phyloP scores from a whole-genome alignment of 2,113 vertebrate species.

The Empidonax alnorum region DNA sequence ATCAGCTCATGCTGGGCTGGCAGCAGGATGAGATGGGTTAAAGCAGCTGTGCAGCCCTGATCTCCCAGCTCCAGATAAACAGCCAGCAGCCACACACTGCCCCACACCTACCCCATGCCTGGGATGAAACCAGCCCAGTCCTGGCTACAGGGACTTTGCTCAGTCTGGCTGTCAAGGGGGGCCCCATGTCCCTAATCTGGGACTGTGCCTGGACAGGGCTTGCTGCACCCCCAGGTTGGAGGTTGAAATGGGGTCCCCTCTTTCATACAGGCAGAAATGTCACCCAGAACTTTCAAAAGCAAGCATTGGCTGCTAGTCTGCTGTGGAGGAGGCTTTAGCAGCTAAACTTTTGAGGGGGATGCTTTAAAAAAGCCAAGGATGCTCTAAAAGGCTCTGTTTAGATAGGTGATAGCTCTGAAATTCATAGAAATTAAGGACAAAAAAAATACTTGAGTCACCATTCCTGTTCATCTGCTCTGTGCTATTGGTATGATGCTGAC shows the following conservation, averaged over 20 bases:
- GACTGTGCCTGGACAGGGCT: not conserved
- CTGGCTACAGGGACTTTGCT: not conserved
- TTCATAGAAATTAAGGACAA: not conserved
- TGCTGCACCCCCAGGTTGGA: rapidly evolving
- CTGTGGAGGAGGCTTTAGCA: not conserved
- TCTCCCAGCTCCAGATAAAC: not conserved
- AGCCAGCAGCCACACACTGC: not conserved
- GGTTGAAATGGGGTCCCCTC: rapidly evolving
- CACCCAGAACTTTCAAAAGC: not conserved
- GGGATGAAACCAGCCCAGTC: not conserved
- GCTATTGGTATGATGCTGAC: not conserved
- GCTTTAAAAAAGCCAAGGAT: not conserved
- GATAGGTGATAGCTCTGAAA: not conserved
- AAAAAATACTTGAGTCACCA: rapidly evolving
- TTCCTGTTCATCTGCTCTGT: not conserved
- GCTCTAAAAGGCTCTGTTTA: not conserved
- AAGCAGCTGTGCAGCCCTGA: not conserved
- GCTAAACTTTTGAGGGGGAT: not conserved
- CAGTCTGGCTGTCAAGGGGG: not conserved
- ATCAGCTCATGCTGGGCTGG: not conserved
- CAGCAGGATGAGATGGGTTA: not conserved
- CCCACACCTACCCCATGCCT: not conserved
- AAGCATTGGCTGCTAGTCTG: rapidly evolving
- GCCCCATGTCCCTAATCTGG: rapidly evolving
- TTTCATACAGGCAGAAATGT: not conserved